Percentiles rank a stretch among this genome's conserved stretches.
Evolutionary conservation across 1,140 invertebrate species (phyloP).

Genomic region (Subanguina moxae): DNA sequence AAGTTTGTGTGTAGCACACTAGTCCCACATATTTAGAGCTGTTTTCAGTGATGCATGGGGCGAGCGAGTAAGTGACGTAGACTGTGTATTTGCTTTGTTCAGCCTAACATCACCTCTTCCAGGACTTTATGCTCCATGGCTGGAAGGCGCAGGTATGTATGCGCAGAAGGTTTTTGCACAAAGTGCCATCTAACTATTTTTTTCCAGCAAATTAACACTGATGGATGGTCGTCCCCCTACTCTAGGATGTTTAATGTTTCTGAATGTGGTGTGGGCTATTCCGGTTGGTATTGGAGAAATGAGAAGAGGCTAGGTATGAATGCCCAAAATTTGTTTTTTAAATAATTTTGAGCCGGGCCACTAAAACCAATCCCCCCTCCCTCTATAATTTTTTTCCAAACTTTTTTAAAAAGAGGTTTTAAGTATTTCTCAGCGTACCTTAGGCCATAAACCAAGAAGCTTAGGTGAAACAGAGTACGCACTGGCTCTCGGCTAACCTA

Average conservation of each 20-base stretch:
- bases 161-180: background rate
- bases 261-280: slow-evolving; percentile 33
- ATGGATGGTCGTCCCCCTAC: slow-evolving; percentile 20
- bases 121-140: slow-evolving; percentile 51
- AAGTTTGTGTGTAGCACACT: no score
- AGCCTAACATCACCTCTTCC: no score
- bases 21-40: no score
- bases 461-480: no score
- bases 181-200: background rate
- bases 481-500: no score
- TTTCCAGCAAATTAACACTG: background rate
- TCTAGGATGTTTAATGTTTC: slow-evolving; percentile 29
- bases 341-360: no score
- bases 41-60: slow-evolving; percentile 20
- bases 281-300: slow-evolving; percentile 40
- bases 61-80: background rate
- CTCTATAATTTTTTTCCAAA: no score
- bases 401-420: no score
- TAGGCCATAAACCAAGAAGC: no score
- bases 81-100: no score
- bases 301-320: slow-evolving; percentile 26
- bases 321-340: background rate
- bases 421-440: no score
- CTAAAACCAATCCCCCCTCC: no score
- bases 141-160: slow-evolving; percentile 34